Conservation (phyloP, 2,888 invertebrate species). For the Fissipunctia ypsillon region DNA sequence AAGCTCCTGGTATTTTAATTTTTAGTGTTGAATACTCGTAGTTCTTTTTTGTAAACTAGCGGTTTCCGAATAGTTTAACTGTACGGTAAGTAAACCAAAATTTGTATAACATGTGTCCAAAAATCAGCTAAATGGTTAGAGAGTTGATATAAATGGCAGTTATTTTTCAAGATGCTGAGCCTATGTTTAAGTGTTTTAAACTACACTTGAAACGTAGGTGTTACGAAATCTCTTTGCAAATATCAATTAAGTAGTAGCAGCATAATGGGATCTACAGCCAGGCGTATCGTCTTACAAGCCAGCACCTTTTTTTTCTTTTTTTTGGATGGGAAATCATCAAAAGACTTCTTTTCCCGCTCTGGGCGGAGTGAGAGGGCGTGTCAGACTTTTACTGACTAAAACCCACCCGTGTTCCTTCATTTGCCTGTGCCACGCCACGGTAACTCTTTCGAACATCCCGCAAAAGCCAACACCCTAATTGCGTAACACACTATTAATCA, state of each 20-base stretch:
- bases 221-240: constrained; percentile 1
- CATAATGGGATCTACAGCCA: constrained; percentile 19
- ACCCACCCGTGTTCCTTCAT: too few relatives aligned
- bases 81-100: neutral
- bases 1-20: neutral
- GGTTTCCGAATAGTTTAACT: too few relatives aligned
- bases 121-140: neutral
- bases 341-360: too few relatives aligned
- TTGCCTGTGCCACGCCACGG: too few relatives aligned
- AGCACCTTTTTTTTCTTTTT: too few relatives aligned
- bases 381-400: too few relatives aligned
- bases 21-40: neutral
- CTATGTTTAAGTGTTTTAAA: neutral
- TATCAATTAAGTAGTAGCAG: constrained; percentile 15
- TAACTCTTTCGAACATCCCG: too few relatives aligned
- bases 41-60: neutral
- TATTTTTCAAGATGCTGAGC: neutral
- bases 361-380: too few relatives aligned
- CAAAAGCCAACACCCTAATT: too few relatives aligned
- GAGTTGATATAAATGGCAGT: too few relatives aligned
- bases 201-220: neutral
- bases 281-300: constrained; percentile 11
- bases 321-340: too few relatives aligned
- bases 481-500: too few relatives aligned
- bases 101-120: neutral